Percentiles rank a stretch among this genome's conserved stretches.
Conservation (phyloP, 2,113 vertebrate genomes). For the Pardalotus punctatus region DNA sequence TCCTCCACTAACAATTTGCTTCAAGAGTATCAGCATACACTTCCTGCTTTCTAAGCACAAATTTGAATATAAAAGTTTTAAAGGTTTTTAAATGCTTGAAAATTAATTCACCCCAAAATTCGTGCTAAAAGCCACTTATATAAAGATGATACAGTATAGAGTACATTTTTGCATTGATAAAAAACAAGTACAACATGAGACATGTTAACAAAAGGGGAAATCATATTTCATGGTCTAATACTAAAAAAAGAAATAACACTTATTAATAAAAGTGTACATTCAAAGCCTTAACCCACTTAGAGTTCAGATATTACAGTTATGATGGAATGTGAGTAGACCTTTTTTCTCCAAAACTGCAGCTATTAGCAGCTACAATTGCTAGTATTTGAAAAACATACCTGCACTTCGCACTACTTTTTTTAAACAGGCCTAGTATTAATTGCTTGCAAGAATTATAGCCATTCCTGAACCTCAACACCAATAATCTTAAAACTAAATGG, state of each 20-base stretch:
- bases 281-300: not conserved
- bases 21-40: not conserved
- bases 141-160: not conserved
- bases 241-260: not conserved
- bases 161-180: not conserved
- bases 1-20: not conserved
- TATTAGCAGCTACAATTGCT: not conserved
- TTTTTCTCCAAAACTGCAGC: not conserved
- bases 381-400: not conserved
- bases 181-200: not conserved
- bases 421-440: not conserved
- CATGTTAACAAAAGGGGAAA: not conserved
- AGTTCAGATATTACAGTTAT: not conserved
- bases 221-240: not conserved
- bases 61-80: not conserved
- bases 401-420: not conserved
- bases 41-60: not conserved
- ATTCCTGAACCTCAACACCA: not conserved
- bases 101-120: not conserved
- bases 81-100: not conserved
- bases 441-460: not conserved
- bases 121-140: not conserved
- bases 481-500: not conserved
- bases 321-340: not conserved
- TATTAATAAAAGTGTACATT: not conserved